Conservation (phyloP, 1,140 invertebrate genomes). For the Ectropis grisescens region DNA sequence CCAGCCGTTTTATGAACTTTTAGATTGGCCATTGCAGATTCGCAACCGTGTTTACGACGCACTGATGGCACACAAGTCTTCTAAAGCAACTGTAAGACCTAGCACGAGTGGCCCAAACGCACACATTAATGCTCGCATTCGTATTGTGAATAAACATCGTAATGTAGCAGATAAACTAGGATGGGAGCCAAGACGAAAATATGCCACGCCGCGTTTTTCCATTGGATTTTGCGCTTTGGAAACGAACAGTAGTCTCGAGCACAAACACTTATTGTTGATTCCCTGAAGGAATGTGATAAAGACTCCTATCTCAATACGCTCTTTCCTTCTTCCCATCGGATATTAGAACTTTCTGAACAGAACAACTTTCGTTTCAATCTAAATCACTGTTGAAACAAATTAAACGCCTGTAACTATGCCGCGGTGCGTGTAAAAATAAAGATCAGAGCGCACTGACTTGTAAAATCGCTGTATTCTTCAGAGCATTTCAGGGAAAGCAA, state of each 20-base stretch:
- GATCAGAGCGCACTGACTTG: no score
- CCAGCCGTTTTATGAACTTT: not conserved
- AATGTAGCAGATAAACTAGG: constrained; percentile 70
- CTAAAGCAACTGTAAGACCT: constrained; percentile 29
- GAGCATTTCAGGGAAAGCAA: no score
- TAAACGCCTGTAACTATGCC: no score
- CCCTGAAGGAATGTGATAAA: constrained; percentile 32
- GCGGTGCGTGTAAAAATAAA: no score
- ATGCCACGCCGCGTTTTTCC: constrained; percentile 67
- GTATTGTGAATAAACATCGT: constrained; percentile 70
- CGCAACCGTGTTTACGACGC: constrained; percentile 8
- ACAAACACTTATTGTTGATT: constrained; percentile 41
- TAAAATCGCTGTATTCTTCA: no score
- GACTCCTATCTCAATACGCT: not conserved
- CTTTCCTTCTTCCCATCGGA: not conserved
- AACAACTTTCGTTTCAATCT: no score
- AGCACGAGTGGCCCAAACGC: constrained; percentile 55
- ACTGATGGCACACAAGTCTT: constrained; percentile 12
- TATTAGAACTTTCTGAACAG: no score
- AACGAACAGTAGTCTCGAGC: constrained; percentile 46
- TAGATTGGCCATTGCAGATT: no score
- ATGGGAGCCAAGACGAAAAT: constrained; percentile 69
- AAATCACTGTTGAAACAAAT: no score
- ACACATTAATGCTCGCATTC: constrained; percentile 63
- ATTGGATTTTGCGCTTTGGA: constrained; percentile 63